phyloP scores from a whole-genome alignment of 23 tunicate genomes.

The Botrylloides violaceus region DNA sequence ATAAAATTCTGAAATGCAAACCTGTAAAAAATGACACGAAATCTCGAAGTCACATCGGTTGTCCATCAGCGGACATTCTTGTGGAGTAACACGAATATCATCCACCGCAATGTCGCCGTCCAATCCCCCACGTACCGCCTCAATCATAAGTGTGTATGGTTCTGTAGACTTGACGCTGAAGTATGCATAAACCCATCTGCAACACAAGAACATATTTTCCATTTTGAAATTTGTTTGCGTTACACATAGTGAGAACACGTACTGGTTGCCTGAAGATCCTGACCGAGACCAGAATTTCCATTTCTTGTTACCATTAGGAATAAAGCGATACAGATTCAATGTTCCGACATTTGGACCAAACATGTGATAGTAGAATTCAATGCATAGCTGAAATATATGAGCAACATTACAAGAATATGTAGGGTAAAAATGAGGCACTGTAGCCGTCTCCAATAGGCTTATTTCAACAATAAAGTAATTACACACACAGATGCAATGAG shows the following conservation, averaged over 20 bases:
- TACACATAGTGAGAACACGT: background rate
- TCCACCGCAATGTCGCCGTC: conserved; percentile 93
- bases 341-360: conserved; percentile 91
- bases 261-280: conserved; percentile 89
- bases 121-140: conserved; percentile 53
- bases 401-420: too few relatives aligned
- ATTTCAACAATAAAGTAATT: too few relatives aligned
- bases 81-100: conserved; percentile 59
- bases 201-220: background rate
- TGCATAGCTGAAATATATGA: conserved; percentile 73
- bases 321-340: conserved; percentile 40
- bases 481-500: too few relatives aligned
- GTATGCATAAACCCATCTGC: conserved; percentile 76
- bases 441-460: too few relatives aligned
- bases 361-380: conserved; percentile 86
- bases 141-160: conserved; percentile 43
- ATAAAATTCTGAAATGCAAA: too few relatives aligned
- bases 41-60: conserved; percentile 78
- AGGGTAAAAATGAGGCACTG: too few relatives aligned
- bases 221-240: background rate
- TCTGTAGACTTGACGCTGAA: conserved; percentile 30
- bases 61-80: conserved; percentile 48
- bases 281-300: conserved; percentile 68
- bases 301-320: conserved; percentile 28
- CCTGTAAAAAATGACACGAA: conserved; percentile 63